Evolutionary conservation across 2,888 invertebrate species (phyloP).

Genomic region (Scaptomyza polygonia): DNA sequence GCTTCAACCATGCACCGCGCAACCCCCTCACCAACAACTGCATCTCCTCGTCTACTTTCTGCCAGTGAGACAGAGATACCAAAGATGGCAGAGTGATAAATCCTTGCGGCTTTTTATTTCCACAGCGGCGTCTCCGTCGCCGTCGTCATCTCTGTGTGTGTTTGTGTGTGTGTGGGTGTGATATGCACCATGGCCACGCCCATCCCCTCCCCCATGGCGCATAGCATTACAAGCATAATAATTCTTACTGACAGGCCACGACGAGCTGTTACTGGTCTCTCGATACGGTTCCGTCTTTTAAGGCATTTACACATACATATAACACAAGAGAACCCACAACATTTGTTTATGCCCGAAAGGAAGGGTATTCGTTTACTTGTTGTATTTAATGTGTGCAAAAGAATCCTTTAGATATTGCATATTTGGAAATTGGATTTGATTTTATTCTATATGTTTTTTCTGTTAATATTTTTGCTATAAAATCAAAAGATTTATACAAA

Average conservation of each 20-base stretch:
- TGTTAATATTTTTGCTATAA: no score
- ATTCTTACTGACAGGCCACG: slow-evolving; percentile 75
- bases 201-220: slow-evolving; percentile 29
- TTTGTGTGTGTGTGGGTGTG: slow-evolving; percentile 38
- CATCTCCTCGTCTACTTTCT: slow-evolving; percentile 3
- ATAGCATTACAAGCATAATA: slow-evolving; percentile 79
- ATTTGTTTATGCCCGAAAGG: slow-evolving; percentile 16
- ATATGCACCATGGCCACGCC: slow-evolving; percentile 57
- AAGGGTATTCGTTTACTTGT: not conserved
- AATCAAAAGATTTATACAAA: no score
- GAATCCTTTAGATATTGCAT: no score
- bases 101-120: slow-evolving; percentile 80
- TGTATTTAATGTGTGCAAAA: no score
- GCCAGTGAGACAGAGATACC: slow-evolving; percentile 34
- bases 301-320: slow-evolving; percentile 11
- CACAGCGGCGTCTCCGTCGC: slow-evolving; percentile 43
- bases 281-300: slow-evolving; percentile 11
- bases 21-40: not conserved
- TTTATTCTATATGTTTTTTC: no score
- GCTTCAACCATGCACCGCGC: not conserved
- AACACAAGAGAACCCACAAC: slow-evolving; percentile 11
- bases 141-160: slow-evolving; percentile 3
- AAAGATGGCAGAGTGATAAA: slow-evolving; percentile 78
- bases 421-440: no score
- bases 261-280: slow-evolving; percentile 44